phyloP scores from a whole-genome alignment of 2,888 invertebrate species.

The Mimumesa dahlbomi region DNA sequence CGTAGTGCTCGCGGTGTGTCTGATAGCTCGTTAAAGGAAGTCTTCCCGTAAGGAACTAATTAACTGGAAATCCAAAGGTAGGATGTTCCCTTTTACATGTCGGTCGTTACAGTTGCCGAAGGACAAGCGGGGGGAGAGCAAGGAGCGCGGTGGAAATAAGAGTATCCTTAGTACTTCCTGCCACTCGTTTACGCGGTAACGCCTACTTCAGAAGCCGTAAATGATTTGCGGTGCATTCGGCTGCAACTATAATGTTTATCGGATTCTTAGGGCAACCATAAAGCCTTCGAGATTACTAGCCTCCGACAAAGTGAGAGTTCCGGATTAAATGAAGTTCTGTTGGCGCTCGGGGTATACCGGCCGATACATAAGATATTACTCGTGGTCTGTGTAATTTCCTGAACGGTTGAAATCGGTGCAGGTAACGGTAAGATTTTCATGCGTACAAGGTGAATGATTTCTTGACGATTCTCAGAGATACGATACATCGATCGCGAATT shows the following conservation, averaged over 20 bases:
- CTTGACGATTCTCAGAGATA: slow-evolving; percentile 15
- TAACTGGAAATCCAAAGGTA: slow-evolving; percentile 68
- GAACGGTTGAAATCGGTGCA: slow-evolving; percentile 8
- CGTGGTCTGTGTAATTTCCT: slow-evolving; percentile 44
- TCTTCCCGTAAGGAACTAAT: slow-evolving; percentile 69
- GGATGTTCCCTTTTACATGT: slow-evolving; percentile 45
- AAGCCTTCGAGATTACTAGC: slow-evolving; percentile 42
- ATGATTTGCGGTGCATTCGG: slow-evolving; percentile 63
- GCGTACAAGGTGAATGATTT: slow-evolving; percentile 8
- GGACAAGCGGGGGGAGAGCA: slow-evolving; percentile 10
- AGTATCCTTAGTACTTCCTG: slow-evolving; percentile 69
- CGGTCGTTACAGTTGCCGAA: slow-evolving; percentile 53
- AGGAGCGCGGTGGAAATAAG: slow-evolving; percentile 28
- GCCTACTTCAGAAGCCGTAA: slow-evolving; percentile 49
- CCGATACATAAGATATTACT: slow-evolving; percentile 12
- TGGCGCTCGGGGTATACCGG: neutral
- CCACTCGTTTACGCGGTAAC: slow-evolving; percentile 65
- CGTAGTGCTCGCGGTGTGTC: neutral
- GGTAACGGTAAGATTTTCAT: slow-evolving; percentile 36
- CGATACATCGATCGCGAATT: too few species aligned
- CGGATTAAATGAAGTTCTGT: slow-evolving; percentile 53
- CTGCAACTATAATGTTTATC: slow-evolving; percentile 57
- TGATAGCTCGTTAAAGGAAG: slow-evolving; percentile 32
- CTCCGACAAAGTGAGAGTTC: slow-evolving; percentile 46
- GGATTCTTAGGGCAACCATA: slow-evolving; percentile 52